Conservation (phyloP, 2,113 vertebrate genomes). For the Antigone vipio region DNA sequence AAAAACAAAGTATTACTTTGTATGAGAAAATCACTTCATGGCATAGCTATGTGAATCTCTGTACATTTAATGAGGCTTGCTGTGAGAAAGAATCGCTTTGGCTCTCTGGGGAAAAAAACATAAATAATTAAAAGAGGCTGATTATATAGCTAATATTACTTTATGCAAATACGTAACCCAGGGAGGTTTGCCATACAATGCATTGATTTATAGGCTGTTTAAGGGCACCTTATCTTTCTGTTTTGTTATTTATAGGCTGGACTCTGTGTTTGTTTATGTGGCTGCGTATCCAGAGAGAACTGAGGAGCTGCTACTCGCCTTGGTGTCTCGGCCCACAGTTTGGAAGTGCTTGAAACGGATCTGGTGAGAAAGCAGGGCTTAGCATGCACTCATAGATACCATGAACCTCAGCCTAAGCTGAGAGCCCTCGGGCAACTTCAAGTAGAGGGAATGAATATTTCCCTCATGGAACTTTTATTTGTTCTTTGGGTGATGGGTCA, state of each 20-base stretch:
- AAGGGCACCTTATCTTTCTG: neutral
- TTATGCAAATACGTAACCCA: slow-evolving; percentile 31
- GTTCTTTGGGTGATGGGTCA: slow-evolving; percentile 14
- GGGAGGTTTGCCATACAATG: neutral
- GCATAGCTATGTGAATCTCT: neutral
- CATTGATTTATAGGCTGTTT: neutral
- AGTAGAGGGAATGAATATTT: neutral
- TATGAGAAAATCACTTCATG: neutral
- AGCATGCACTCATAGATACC: neutral
- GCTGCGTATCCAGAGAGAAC: neutral
- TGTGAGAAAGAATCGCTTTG: neutral
- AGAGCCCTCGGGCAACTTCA: neutral
- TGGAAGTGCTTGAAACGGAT: neutral
- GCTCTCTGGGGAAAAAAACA: neutral
- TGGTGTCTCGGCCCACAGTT: neutral
- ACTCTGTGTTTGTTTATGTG: neutral
- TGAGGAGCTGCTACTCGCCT: neutral
- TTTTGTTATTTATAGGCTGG: neutral
- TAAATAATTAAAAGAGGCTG: slow-evolving; percentile 31
- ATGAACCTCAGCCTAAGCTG: neutral
- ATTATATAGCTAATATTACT: slow-evolving; percentile 16
- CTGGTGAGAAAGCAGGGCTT: neutral
- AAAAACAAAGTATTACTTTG: neutral
- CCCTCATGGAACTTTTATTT: neutral
- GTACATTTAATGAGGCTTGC: neutral